These are phyloP conservation scores for Coracias cyanogaster DNA, from an alignment of 2,797 vertebrate species.

Conservation along the genomic window DNA sequence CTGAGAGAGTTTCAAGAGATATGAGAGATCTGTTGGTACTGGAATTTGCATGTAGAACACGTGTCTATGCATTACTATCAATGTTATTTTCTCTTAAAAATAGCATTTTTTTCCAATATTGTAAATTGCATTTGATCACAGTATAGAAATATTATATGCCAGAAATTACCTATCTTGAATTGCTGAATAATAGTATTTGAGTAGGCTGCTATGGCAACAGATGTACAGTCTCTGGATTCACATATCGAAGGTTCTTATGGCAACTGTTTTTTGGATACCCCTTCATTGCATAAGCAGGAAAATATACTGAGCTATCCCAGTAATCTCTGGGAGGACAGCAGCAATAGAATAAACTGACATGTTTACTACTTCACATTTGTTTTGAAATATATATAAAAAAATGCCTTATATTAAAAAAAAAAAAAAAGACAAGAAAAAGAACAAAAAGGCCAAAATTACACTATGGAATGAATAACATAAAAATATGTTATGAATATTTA, in stretches of 20 bases:
- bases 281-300: background rate
- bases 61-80: background rate
- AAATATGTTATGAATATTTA: background rate
- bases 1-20: background rate
- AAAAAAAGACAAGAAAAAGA: background rate
- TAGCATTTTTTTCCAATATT: background rate
- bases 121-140: background rate
- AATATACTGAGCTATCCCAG: background rate
- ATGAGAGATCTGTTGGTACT: background rate
- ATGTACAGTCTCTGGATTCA: background rate
- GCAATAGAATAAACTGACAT: background rate
- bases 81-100: background rate
- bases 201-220: constrained; percentile 4
- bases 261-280: background rate
- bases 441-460: background rate
- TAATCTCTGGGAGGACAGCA: background rate
- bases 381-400: background rate
- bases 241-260: background rate
- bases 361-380: background rate
- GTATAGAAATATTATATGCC: background rate
- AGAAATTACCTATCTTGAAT: background rate
- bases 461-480: background rate
- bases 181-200: background rate
- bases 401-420: background rate
- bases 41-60: background rate